phyloP scores from a whole-genome alignment of 2,797 vertebrate genomes.

The Enteromius mattozi region DNA sequence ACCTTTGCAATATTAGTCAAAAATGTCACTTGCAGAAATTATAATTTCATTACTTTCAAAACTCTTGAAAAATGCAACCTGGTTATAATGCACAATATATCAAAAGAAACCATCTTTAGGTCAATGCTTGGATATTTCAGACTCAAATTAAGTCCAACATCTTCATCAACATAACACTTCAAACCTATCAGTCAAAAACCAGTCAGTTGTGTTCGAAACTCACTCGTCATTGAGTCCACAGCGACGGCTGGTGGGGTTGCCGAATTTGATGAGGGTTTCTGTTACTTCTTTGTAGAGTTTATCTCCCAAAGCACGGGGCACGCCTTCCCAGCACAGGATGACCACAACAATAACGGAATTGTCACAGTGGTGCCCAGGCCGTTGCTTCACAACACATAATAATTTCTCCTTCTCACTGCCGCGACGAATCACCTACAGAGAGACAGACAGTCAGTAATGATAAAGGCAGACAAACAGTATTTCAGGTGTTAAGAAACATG shows the following conservation, averaged over 20 bases:
- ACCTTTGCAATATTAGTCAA: neutral
- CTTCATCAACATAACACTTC: neutral
- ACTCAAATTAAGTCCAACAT: neutral
- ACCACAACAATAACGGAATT: conserved; percentile 94
- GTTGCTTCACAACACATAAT: conserved; percentile 92
- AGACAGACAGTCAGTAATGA: neutral
- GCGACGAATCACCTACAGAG: conserved; percentile 90
- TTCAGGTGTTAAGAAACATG: neutral
- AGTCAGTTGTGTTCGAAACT: conserved; percentile 65
- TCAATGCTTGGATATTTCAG: neutral
- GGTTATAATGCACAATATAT: neutral
- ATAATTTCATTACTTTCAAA: neutral
- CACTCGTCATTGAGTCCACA: conserved; percentile 97
- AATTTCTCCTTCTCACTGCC: conserved; percentile 90
- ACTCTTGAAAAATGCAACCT: neutral
- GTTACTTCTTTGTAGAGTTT: conserved; percentile 92
- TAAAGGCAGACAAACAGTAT: no score
- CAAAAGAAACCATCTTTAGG: neutral
- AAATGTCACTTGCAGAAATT: neutral
- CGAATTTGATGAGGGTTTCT: conserved; percentile 88
- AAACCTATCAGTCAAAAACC: neutral
- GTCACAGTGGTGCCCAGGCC: conserved; percentile 92
- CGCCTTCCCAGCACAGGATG: conserved; percentile 97
- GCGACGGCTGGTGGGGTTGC: conserved; percentile 95
- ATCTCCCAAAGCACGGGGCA: conserved; percentile 87